Percentiles rank a stretch among this genome's conserved stretches.
phyloP scores from a whole-genome alignment of 2,888 invertebrate genomes.

The Subacronicta megacephala region DNA sequence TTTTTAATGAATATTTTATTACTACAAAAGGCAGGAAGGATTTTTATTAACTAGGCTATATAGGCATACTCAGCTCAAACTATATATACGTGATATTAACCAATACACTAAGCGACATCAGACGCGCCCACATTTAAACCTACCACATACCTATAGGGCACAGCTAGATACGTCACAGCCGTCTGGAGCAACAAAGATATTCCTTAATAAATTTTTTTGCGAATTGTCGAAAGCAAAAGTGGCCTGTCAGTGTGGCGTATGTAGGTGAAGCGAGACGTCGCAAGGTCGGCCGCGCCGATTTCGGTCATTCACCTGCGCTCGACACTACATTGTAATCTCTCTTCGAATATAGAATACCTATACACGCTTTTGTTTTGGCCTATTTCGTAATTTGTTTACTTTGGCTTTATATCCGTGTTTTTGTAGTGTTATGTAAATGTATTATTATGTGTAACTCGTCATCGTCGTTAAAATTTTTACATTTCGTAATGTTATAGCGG shows the following conservation, averaged over 20 bases:
- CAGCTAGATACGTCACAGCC: slow-evolving; percentile 42
- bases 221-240: slow-evolving; percentile 88
- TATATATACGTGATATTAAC: background rate
- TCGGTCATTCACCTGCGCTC: slow-evolving; percentile 84
- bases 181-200: slow-evolving; percentile 57
- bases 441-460: too few relatives aligned
- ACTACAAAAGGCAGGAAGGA: background rate
- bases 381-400: slow-evolving; percentile 38
- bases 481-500: too few relatives aligned
- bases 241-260: slow-evolving; percentile 83
- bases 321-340: slow-evolving; percentile 69
- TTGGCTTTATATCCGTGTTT: slow-evolving; percentile 18
- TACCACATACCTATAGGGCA: slow-evolving; percentile 35
- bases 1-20: background rate
- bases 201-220: slow-evolving; percentile 78
- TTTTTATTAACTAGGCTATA: background rate
- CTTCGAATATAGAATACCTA: slow-evolving; percentile 57
- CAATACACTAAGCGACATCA: background rate
- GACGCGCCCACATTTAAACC: background rate
- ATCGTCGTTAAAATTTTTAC: too few relatives aligned
- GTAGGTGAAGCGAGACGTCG: slow-evolving; percentile 85
- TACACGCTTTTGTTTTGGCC: slow-evolving; percentile 34
- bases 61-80: background rate
- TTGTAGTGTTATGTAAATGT: background rate
- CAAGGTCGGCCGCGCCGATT: slow-evolving; percentile 89